phyloP scores from a whole-genome alignment of 2,113 vertebrate genomes.

The Pteruthius melanotis region DNA sequence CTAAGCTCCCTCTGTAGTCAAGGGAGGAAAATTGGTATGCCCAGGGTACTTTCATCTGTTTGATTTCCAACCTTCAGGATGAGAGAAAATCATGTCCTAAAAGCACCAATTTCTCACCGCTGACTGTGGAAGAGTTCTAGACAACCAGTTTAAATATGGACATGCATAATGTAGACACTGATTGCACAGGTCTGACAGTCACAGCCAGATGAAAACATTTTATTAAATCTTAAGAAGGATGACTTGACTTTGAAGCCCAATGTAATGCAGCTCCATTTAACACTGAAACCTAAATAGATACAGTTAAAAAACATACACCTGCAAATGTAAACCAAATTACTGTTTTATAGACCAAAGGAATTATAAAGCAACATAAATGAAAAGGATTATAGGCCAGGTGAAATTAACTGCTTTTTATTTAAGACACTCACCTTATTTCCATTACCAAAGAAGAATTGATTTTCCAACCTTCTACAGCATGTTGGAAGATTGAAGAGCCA shows the following conservation, averaged over 20 bases:
- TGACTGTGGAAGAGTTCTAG: background rate
- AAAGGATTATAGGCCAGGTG: background rate
- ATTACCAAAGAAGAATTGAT: constrained; percentile 84
- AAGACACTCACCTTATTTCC: constrained; percentile 82
- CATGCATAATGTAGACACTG: background rate
- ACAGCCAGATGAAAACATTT: background rate
- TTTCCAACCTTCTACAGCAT: constrained; percentile 78
- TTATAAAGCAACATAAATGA: background rate
- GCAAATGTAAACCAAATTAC: constrained; percentile 12
- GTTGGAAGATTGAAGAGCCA: constrained; percentile 76
- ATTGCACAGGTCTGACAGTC: background rate
- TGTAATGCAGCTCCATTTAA: background rate
- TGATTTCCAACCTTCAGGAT: background rate
- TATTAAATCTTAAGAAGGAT: background rate
- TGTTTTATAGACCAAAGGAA: background rate
- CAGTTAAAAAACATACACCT: background rate
- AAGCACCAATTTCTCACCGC: background rate
- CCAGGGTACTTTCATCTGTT: background rate
- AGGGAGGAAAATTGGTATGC: background rate
- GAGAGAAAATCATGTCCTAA: background rate
- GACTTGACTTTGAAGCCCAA: background rate
- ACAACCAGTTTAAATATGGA: background rate
- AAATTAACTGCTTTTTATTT: constrained; percentile 1
- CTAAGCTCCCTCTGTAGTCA: background rate
- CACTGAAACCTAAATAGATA: background rate